A percentile compares a stretch with the other conserved stretches of the same genome.
These are phyloP conservation scores for Cheilosia scutellata DNA, from an alignment of 2,888 invertebrate species.

Conservation along the genomic window DNA sequence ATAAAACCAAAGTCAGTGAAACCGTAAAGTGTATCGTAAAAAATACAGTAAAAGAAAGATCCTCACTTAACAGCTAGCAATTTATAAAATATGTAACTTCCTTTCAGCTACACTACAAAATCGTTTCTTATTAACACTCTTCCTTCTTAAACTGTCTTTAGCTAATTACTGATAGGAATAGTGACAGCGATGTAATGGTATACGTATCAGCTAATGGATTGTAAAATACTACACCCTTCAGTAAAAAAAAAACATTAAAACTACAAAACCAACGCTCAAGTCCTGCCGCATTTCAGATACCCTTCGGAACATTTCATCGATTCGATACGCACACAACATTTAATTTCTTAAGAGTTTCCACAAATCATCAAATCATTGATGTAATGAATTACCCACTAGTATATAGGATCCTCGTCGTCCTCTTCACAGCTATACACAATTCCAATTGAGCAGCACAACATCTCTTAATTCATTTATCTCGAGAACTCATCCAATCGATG, in stretches of 20 bases:
- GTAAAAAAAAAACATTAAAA: too few relatives aligned
- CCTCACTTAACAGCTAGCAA: too few relatives aligned
- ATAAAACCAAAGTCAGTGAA: too few relatives aligned
- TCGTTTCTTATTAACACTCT: too few relatives aligned
- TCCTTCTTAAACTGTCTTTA: too few relatives aligned
- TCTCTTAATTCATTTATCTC: constrained; percentile 32
- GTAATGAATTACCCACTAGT: constrained; percentile 15
- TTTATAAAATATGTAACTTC: too few relatives aligned
- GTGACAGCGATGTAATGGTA: too few relatives aligned
- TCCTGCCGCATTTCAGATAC: not conserved
- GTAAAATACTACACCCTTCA: not conserved
- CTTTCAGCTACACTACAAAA: too few relatives aligned
- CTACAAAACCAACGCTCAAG: not conserved
- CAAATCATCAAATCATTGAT: constrained; percentile 5
- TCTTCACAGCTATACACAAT: not conserved
- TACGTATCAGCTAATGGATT: too few relatives aligned
- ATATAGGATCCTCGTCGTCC: not conserved
- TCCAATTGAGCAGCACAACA: constrained; percentile 29
- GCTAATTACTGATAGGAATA: too few relatives aligned
- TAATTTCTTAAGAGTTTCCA: not conserved
- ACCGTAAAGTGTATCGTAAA: too few relatives aligned
- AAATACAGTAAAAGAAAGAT: too few relatives aligned
- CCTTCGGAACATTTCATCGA: not conserved
- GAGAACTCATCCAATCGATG: constrained; percentile 5
- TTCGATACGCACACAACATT: not conserved